Conservation (phyloP, 2,888 invertebrate genomes). For the Polydrusus pterygomalis region DNA sequence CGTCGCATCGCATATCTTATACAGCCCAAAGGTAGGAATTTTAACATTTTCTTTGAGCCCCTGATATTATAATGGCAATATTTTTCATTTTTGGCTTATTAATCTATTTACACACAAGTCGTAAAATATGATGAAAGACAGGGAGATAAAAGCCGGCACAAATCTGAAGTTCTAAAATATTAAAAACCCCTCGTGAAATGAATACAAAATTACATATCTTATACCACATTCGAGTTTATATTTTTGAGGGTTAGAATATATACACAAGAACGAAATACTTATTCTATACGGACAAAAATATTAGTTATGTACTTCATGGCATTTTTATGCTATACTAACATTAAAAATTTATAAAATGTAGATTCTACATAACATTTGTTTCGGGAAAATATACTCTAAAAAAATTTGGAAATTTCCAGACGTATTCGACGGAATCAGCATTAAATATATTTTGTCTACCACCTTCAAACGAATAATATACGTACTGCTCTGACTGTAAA, state of each 20-base stretch:
- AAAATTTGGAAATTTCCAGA: not conserved
- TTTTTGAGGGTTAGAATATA: constrained; percentile 17
- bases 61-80: constrained; percentile 42
- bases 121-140: constrained; percentile 52
- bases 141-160: constrained; percentile 51
- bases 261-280: not conserved
- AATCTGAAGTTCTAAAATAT: constrained; percentile 55
- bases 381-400: not conserved
- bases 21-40: constrained; percentile 39
- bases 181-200: constrained; percentile 50
- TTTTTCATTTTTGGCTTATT: constrained; percentile 53
- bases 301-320: not conserved
- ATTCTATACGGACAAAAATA: constrained; percentile 1
- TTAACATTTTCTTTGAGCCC: constrained; percentile 36
- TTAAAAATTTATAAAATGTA: constrained; percentile 2
- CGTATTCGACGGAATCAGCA: no score
- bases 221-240: constrained; percentile 38
- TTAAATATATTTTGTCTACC: no score
- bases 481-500: no score
- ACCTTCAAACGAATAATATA: no score
- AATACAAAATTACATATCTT: constrained; percentile 48
- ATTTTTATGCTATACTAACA: not conserved
- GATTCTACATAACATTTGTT: constrained; percentile 1
- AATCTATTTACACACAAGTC: constrained; percentile 53
- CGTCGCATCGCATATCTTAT: constrained; percentile 40